These are phyloP conservation scores for Bactericera cockerelli DNA, from an alignment of 1,140 invertebrate genomes.

Conservation along the genomic window DNA sequence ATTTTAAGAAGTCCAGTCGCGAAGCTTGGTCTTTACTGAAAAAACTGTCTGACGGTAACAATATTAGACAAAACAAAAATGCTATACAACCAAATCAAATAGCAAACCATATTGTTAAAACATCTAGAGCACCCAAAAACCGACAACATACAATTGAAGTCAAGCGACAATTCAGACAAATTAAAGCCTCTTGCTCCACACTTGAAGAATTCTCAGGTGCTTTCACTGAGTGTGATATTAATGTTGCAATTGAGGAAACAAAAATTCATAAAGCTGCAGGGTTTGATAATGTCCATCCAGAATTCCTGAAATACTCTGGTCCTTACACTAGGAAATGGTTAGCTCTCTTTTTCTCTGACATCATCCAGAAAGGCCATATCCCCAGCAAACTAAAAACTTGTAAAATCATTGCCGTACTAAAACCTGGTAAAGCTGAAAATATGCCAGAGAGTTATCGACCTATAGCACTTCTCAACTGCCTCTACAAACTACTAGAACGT, in stretches of 20 bases:
- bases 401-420: no score
- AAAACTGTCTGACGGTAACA: conserved; percentile 9
- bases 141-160: conserved; percentile 4
- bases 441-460: conserved; percentile 5
- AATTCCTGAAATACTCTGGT: conserved; percentile 14
- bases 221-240: conserved; percentile 6
- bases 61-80: neutral
- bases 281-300: conserved; percentile 14
- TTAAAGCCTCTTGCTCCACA: neutral
- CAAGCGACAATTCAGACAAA: conserved; percentile 5
- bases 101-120: conserved; percentile 5
- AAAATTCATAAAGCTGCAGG: conserved; percentile 14
- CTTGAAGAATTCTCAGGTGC: neutral
- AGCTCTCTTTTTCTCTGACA: conserved; percentile 8
- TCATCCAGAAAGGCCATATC: conserved; percentile 6
- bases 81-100: conserved; percentile 5
- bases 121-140: conserved; percentile 7
- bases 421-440: neutral
- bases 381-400: neutral
- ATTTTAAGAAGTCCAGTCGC: conserved; percentile 14
- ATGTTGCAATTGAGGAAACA: conserved; percentile 6
- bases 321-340: conserved; percentile 10
- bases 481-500: conserved; percentile 6
- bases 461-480: neutral
- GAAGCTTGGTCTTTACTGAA: conserved; percentile 11